Evolutionary conservation across 2,113 vertebrate species (phyloP).

Genomic region (Poecile atricapillus): DNA sequence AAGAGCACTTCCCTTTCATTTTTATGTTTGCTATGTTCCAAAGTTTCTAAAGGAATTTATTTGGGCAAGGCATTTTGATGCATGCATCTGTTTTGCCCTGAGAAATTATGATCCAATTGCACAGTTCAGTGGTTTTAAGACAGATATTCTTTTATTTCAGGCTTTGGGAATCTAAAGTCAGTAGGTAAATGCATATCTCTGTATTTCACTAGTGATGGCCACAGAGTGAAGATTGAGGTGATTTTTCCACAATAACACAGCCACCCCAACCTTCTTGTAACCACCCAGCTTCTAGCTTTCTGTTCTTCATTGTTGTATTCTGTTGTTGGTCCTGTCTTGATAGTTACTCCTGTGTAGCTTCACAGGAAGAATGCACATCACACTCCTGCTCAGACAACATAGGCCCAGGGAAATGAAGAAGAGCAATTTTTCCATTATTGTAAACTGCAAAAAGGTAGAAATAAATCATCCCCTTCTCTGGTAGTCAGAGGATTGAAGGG

Average conservation of each 20-base stretch:
- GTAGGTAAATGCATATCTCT: not conserved
- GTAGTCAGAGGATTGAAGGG: not conserved
- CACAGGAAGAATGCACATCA: not conserved
- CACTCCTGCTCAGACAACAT: not conserved
- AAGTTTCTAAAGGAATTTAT: not conserved
- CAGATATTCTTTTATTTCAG: not conserved
- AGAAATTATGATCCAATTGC: not conserved
- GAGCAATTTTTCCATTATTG: not conserved
- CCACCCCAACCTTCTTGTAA: not conserved
- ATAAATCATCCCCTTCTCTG: not conserved
- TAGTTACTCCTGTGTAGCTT: not conserved
- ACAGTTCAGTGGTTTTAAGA: not conserved
- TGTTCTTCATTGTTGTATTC: not conserved
- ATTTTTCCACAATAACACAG: not conserved
- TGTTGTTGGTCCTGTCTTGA: not conserved
- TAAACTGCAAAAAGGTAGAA: not conserved
- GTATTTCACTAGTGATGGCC: not conserved
- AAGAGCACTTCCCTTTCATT: not conserved
- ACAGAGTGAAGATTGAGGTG: not conserved
- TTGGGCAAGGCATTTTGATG: not conserved
- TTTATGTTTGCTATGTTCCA: not conserved
- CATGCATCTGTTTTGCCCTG: not conserved
- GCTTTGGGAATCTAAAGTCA: not conserved
- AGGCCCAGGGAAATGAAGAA: not conserved
- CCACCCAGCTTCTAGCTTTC: not conserved